Base-by-base conservation (phyloP, 2,797 vertebrate species). In the Furcifer pardalis region DNA sequence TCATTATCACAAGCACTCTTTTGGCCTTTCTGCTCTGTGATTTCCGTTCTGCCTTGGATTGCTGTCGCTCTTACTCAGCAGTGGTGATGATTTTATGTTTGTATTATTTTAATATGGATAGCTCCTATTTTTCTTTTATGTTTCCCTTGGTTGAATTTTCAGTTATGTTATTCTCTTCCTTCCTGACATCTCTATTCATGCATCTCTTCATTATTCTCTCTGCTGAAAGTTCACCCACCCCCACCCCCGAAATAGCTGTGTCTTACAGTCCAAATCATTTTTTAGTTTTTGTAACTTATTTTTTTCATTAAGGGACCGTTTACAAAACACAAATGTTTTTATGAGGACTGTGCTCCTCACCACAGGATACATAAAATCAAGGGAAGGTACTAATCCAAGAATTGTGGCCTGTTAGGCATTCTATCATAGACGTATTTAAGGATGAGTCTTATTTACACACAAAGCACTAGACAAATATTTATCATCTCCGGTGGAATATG, bases 281-380 rank as follows among this genome's bases (percentile, higher is more conserved):
- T 95, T 94, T 80, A 93, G 94, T 94, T 88, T 94, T 84, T 89
- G 87, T 92, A 91, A 91, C 89, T 91, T 90, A n/a, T 87, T 91
- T 94, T 87, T 85, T 82, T 87, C 81, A 80, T 86, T 85, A 89
- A 82, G 92, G 27, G 42, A 7, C 46, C 7, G 19, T 40, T 56
- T 46, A 80, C 9, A 37, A 23, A 56, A 37, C n/a, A 46, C 37
- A 42, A 52, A 35, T 7, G 2, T n/a, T 3, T 52, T 21, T 32
- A 52, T 32, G 73, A 7, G 46, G 35, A 35, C 2, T 49, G 19
- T 23, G 17, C 73, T 52, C 17, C 73, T 23, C 4, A 32, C 25
- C n/a, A 52, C 10, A 8, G 52, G 73, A 75, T 27, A 5, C n/a
- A 19, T 8, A 15, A n/a, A 32, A 12, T 46, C n/a, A 59, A 37